These are phyloP conservation scores for Thunnus thynnus DNA, from an alignment of 2,113 vertebrate genomes.

Conservation along the genomic window DNA sequence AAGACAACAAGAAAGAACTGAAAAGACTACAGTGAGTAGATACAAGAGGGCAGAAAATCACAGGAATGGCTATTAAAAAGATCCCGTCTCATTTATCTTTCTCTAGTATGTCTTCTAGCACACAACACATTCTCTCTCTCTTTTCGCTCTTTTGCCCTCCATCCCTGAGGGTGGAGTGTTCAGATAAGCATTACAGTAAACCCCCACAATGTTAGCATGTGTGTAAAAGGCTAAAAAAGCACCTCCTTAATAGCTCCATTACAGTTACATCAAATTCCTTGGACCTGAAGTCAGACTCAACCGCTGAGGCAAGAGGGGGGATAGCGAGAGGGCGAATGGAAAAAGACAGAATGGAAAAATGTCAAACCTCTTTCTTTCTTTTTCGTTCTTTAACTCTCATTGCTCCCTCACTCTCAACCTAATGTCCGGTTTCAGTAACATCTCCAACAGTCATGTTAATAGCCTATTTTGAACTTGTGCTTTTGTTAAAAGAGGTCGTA, in stretches of 20 bases:
- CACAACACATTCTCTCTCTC: neutral
- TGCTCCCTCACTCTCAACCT: neutral
- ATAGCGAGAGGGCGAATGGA: conserved; percentile 61
- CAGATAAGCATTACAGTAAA: conserved; percentile 47
- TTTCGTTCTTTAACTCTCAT: conserved; percentile 28
- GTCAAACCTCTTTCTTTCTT: conserved; percentile 42
- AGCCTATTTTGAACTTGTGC: neutral
- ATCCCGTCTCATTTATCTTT: neutral
- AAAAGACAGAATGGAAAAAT: conserved; percentile 80
- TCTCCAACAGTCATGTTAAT: neutral
- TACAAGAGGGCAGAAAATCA: conserved; percentile 8
- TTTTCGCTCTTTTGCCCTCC: neutral
- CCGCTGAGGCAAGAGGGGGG: conserved; percentile 56
- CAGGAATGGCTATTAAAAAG: neutral
- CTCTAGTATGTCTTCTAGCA: neutral
- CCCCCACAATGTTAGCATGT: conserved; percentile 4
- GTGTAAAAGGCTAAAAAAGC: conserved; percentile 49
- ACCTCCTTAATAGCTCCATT: conserved; percentile 58
- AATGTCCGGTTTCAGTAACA: neutral
- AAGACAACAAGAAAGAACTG: neutral
- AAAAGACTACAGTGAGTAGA: neutral
- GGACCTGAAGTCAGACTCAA: conserved; percentile 70
- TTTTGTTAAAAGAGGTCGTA: conserved; percentile 13
- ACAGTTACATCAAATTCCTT: conserved; percentile 75
- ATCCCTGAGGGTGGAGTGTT: neutral